Percentiles rank a stretch among this genome's conserved stretches.
These are phyloP conservation scores for Pygmarrhopalites habei DNA, from an alignment of 1,140 invertebrate genomes.

Conservation along the genomic window DNA sequence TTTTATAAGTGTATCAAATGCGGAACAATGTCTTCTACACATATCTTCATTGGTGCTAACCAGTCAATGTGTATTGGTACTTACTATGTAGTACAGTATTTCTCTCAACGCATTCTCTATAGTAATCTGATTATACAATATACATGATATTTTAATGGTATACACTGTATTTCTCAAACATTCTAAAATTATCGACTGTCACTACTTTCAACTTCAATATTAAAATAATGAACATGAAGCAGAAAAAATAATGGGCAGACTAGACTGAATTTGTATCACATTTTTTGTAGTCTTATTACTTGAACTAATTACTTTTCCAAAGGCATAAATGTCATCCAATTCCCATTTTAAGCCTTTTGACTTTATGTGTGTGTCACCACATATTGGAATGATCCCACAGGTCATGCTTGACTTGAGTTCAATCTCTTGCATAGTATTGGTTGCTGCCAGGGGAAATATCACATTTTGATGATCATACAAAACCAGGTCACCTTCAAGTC, in stretches of 20 bases:
- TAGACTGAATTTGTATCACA: not conserved
- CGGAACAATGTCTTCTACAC: too few species aligned
- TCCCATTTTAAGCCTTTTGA: constrained; percentile 25
- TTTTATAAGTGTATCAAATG: too few species aligned
- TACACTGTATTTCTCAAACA: too few species aligned
- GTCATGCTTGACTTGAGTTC: not conserved
- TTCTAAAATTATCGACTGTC: too few species aligned
- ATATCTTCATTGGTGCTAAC: too few species aligned
- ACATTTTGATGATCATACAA: constrained; percentile 7
- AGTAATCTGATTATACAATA: too few species aligned
- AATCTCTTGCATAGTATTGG: not conserved
- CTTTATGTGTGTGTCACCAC: constrained; percentile 14
- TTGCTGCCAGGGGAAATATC: not conserved
- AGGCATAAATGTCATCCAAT: constrained; percentile 15
- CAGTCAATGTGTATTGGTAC: too few species aligned
- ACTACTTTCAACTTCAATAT: too few species aligned
- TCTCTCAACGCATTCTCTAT: not conserved
- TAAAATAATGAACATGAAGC: not conserved
- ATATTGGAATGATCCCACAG: constrained; percentile 25
- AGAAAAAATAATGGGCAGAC: not conserved
- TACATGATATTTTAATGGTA: too few species aligned
- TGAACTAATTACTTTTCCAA: constrained; percentile 20
- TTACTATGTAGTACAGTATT: not conserved
- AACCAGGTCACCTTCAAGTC: not conserved
- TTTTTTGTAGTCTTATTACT: constrained; percentile 13